A percentile compares a stretch with the other conserved stretches of the same genome.
phyloP scores from a whole-genome alignment of 2,797 vertebrate species.

The Acanthornis magna region DNA sequence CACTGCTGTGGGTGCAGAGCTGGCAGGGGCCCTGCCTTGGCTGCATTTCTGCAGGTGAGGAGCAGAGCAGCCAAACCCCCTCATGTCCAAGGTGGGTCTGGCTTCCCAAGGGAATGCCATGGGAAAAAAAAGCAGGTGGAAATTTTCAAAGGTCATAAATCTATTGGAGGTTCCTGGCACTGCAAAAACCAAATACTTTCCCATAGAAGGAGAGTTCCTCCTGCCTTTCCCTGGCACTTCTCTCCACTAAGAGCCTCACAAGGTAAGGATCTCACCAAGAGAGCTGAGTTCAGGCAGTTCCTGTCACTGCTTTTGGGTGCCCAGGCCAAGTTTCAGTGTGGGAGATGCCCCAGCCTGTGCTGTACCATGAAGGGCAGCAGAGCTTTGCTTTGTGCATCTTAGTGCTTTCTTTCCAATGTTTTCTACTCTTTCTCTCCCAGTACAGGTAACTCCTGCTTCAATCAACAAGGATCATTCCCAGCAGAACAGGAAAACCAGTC shows the following conservation, averaged over 20 bases:
- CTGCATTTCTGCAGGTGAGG: background rate
- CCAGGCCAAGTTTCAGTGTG: background rate
- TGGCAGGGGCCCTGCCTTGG: background rate
- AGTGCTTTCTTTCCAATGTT: background rate
- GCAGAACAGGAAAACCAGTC: slow-evolving; percentile 38
- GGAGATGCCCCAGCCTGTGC: background rate
- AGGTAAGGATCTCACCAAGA: background rate
- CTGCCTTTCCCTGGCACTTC: background rate
- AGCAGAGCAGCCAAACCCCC: background rate
- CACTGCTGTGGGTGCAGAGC: background rate
- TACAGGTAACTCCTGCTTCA: slow-evolving; percentile 26
- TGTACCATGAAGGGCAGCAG: background rate
- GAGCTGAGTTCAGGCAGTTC: background rate
- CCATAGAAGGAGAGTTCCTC: background rate
- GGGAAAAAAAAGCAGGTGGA: background rate
- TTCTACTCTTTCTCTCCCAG: background rate
- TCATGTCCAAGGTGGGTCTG: fast-evolving
- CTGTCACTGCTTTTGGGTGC: background rate
- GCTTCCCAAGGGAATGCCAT: background rate
- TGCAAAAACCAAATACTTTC: background rate
- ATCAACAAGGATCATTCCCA: background rate
- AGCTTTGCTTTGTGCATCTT: background rate
- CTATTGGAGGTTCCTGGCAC: background rate
- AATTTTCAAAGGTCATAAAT: background rate
- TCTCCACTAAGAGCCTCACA: background rate